phyloP scores from a whole-genome alignment of 1,140 invertebrate species.

The Rhynchophorus ferrugineus region DNA sequence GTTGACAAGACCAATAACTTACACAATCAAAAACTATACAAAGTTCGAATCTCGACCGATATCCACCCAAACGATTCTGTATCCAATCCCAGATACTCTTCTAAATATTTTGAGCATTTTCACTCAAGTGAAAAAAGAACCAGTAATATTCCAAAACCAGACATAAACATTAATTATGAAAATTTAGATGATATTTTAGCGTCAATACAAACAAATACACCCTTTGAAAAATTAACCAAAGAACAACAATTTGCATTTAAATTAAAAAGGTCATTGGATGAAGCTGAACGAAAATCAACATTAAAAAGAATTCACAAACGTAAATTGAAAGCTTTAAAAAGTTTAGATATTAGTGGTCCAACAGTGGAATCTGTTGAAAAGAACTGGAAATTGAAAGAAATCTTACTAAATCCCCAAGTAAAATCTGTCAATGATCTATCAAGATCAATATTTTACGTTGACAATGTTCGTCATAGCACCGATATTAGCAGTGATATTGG shows the following conservation, averaged over 20 bases:
- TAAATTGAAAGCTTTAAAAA: slow-evolving; percentile 20
- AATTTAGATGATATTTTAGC: slow-evolving; percentile 28
- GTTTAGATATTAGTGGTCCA: slow-evolving; percentile 27
- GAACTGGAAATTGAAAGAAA: slow-evolving; percentile 28
- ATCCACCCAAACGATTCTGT: slow-evolving; percentile 23
- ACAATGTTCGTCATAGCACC: slow-evolving; percentile 10
- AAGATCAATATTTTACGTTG: background rate
- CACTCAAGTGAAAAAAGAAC: background rate
- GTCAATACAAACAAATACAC: slow-evolving; percentile 17
- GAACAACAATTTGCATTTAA: slow-evolving; percentile 29
- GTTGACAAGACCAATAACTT: slow-evolving; percentile 12
- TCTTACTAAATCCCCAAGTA: slow-evolving; percentile 23
- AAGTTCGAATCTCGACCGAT: slow-evolving; percentile 17
- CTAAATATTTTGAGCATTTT: background rate
- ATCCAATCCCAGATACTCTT: slow-evolving; percentile 23
- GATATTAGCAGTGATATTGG: slow-evolving; percentile 16
- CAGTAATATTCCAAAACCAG: slow-evolving; percentile 10
- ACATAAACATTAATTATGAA: slow-evolving; percentile 21
- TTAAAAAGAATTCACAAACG: slow-evolving; percentile 21
- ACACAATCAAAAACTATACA: background rate
- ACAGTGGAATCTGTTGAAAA: slow-evolving; percentile 27
- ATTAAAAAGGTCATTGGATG: slow-evolving; percentile 26
- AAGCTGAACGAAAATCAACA: slow-evolving; percentile 25
- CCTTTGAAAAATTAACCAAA: slow-evolving; percentile 25
- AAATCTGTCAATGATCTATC: background rate